These are phyloP conservation scores for Habropoda laboriosa DNA, from an alignment of 1,140 invertebrate genomes.

Conservation along the genomic window DNA sequence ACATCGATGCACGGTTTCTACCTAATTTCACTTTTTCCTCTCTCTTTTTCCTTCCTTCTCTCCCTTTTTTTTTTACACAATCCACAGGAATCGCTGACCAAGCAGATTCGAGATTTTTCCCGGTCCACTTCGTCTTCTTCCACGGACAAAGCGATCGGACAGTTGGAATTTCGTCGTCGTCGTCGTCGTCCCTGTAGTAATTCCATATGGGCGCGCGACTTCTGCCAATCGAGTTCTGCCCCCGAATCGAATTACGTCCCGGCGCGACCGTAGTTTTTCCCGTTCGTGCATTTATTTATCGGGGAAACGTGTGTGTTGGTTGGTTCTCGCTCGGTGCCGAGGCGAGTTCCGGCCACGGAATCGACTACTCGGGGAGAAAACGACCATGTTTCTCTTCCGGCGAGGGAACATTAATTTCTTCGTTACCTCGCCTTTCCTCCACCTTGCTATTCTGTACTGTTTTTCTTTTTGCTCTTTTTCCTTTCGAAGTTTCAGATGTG, in stretches of 20 bases:
- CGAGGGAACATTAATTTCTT: not conserved
- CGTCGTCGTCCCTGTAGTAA: slow-evolving; percentile 40
- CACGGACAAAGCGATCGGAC: slow-evolving; percentile 42
- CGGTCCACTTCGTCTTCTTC: slow-evolving; percentile 28
- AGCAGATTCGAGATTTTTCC: slow-evolving; percentile 1
- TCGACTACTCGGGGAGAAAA: not conserved
- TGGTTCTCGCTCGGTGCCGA: not conserved
- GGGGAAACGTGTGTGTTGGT: not conserved
- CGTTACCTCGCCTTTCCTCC: not conserved
- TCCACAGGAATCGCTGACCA: not conserved
- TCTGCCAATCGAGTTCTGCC: slow-evolving; percentile 56
- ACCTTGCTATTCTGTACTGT: too few species aligned
- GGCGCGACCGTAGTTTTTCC: slow-evolving; percentile 32
- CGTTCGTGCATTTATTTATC: slow-evolving; percentile 57
- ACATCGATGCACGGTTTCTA: not conserved
- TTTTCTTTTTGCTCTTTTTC: too few species aligned
- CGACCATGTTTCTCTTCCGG: not conserved
- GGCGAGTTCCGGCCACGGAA: not conserved
- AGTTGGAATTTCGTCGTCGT: slow-evolving; percentile 41
- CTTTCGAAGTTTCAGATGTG: too few species aligned
- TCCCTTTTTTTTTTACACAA: slow-evolving; percentile 9
- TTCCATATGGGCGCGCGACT: slow-evolving; percentile 55
- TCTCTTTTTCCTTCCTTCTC: not conserved
- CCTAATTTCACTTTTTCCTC: not conserved
- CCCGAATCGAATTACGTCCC: slow-evolving; percentile 55